Percentiles rank a stretch among this genome's conserved stretches.
Evolutionary conservation across 2,797 vertebrate genomes (phyloP).

Genomic region (Brachymystax lenok): DNA sequence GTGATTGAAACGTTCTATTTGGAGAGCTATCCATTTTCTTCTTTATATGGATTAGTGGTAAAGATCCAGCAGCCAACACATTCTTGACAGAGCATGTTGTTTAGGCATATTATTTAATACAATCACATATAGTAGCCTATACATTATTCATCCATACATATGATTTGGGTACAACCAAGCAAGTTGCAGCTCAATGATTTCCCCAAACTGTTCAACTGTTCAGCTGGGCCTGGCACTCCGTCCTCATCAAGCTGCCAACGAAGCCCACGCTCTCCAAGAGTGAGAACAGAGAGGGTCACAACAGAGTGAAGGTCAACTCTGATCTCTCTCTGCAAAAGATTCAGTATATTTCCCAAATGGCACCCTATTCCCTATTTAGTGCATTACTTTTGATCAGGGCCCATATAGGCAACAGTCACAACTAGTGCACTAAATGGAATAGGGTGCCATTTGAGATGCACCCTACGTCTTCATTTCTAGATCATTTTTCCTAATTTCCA

Average conservation of each 20-base stretch:
- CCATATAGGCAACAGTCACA: too few relatives aligned
- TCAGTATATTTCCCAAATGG: not conserved
- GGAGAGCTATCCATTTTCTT: too few relatives aligned
- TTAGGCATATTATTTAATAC: too few relatives aligned
- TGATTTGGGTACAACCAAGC: too few relatives aligned
- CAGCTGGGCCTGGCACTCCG: not conserved
- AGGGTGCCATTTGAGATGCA: not conserved
- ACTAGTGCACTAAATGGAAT: not conserved
- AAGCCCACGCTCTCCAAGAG: not conserved
- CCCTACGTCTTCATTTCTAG: conserved; percentile 38
- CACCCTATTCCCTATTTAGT: not conserved
- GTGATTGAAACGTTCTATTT: too few relatives aligned
- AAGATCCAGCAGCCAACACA: too few relatives aligned
- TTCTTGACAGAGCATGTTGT: too few relatives aligned
- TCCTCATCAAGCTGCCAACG: not conserved
- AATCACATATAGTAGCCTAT: too few relatives aligned
- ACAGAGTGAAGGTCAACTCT: not conserved
- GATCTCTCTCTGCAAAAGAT: conserved; percentile 5
- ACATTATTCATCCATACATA: too few relatives aligned
- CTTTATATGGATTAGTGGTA: too few relatives aligned
- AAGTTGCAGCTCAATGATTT: too few relatives aligned
- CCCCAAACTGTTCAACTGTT: not conserved
- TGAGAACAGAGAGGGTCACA: not conserved
- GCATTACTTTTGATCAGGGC: not conserved
- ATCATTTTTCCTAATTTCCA: conserved; percentile 62